Base-by-base conservation (phyloP, 2,888 invertebrate species). In the Lasioglossum vierecki region DNA sequence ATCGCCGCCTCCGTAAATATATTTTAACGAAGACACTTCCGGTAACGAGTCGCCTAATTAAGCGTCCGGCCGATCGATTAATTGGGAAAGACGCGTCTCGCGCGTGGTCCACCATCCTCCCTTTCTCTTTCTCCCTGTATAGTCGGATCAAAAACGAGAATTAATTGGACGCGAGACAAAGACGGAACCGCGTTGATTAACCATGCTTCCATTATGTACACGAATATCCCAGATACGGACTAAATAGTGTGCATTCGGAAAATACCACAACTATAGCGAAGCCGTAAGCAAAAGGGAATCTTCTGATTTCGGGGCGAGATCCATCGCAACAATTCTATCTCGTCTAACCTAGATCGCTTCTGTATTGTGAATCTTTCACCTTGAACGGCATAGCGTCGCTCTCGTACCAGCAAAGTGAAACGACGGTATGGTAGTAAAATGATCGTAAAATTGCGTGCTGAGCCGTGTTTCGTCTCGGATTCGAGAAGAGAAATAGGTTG, bases 31-130 rank as follows among this genome's bases (percentile, higher is more conserved):
- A 74, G 77, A 78, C 84, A 66, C 53, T 78, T 78, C 49, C 63
- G 75, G 68, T 83, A 78, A 83, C 83, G 68, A 84, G 84, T 78
- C 78, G 60, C 39, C 77, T 78, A 84, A 84, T 84, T 80, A 80
- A 85, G 63, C 85, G 73, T 35, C 39, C 46, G 57, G 63, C n/a
- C 76, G 72, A 80, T 73, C 86, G 85, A 85, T 85, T 85, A 85
- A 85, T 85, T 70, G 26, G 70, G 60, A 63, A 85, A 85, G 70
- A 78, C 80, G 15, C 76, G 18, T 22, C 39, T 13, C 15, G 66
- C 66, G 0, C 49, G 2, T 39, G n/a, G 46, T 13, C n/a, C 49
- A 68, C 18, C 8, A 8, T 39, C 0, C 30, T 39, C 39, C 2
- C 68, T 60, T n/a, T 30, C 60, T n/a, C 8, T n/a, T 2, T 57